Percentiles rank a stretch among this genome's conserved stretches.
These are phyloP conservation scores for Eupithecia insigniata DNA, from an alignment of 2,888 invertebrate species.

Conservation along the genomic window DNA sequence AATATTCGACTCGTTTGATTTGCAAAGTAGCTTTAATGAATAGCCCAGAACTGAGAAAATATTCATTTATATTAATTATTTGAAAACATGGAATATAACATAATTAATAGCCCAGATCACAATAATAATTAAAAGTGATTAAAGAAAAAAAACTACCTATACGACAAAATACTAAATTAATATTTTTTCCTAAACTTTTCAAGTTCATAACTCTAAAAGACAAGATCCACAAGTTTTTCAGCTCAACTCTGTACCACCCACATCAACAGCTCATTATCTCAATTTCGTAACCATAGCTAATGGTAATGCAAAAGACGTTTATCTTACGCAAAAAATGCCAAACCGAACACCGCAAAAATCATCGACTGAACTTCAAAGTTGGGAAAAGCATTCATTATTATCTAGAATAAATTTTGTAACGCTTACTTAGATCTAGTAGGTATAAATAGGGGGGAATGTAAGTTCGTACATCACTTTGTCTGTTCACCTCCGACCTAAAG, in stretches of 20 bases:
- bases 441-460: constrained; percentile 67
- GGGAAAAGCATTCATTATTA: constrained; percentile 71
- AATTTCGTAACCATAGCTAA: constrained; percentile 28
- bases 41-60: too few species aligned
- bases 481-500: constrained; percentile 71
- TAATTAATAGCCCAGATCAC: too few species aligned
- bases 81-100: too few species aligned
- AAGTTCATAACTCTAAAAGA: not conserved
- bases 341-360: constrained; percentile 58
- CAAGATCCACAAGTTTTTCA: not conserved
- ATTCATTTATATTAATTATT: too few species aligned
- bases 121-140: too few species aligned
- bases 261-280: constrained; percentile 18
- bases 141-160: too few species aligned
- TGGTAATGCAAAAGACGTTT: constrained; percentile 26
- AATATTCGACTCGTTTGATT: too few species aligned
- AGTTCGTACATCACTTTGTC: constrained; percentile 65
- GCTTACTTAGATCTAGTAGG: constrained; percentile 48
- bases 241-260: not conserved
- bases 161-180: too few species aligned
- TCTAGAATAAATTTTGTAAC: constrained; percentile 77
- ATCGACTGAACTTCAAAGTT: constrained; percentile 62
- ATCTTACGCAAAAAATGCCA: constrained; percentile 39
- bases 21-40: too few species aligned
- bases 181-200: not conserved